Evolutionary conservation across 2,888 invertebrate genomes (phyloP), one percentile per base, ranked within the genome.

Genomic region (Eurytoma californica): DNA sequence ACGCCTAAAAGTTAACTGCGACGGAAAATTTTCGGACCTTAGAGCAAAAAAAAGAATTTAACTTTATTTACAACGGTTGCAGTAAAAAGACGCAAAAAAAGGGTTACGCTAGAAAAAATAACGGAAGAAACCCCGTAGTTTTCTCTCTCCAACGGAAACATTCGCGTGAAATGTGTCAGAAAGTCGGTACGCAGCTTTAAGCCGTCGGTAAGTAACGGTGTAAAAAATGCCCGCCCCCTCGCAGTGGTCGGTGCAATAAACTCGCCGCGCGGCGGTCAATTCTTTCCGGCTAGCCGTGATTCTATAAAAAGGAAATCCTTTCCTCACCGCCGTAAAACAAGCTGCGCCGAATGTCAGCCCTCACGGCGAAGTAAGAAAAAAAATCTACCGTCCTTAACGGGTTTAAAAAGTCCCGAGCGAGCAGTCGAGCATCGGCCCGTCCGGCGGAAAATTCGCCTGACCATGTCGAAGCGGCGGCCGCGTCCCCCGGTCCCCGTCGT

Each of bases 361-460:
- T 57, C 51, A 69, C 63, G 53, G 72, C 53, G 73, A 58, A 51
- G 55, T 58, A 72, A n/a, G n/a, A n/a, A 57, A 74, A 51, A 69
- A 61, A 39, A 57, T 2, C 24, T n/a, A 39, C n/a, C 68, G 30
- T 57, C 73, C 75, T 72, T 85, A 86, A 85, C 84, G 84, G 84
- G 77, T 85, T 86, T 83, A 84, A 84, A 85, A 85, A 84, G 65
- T 76, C 61, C 72, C 67, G 67, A 24, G 74, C 39, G n/a, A n/a
- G 39, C 9, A 63, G 63, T 72, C 30, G 60, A 68, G 16, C 75
- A 61, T 60, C 14, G 51, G 75, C 60, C 70, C 65, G 57, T 7
- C 20, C 7, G 12, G n/a, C 5, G 18, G 3, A 14, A 39, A 58
- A 66, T 74, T 66, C 65, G 57, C 13, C 61, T 53, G 51, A 20